Percentiles rank a stretch among this genome's conserved stretches.
These are phyloP conservation scores for Pomacea maculata DNA, from an alignment of 1,140 invertebrate species.

Conservation along the genomic window DNA sequence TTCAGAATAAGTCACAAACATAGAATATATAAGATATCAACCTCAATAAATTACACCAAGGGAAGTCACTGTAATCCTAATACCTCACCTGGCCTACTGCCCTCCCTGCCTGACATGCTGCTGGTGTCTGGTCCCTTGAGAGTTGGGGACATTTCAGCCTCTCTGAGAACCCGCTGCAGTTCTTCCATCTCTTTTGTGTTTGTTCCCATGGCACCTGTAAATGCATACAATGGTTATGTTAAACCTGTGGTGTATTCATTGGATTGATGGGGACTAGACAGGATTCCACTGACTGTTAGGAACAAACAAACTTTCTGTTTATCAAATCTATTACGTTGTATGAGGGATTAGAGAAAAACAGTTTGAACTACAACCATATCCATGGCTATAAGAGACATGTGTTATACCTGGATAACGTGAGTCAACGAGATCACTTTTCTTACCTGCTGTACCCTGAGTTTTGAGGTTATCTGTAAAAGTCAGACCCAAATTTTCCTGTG, in stretches of 20 bases:
- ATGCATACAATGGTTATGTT: constrained; percentile 2
- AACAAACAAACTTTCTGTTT: not conserved
- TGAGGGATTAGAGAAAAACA: not conserved
- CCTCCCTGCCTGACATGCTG: constrained; percentile 29
- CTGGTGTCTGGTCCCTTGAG: constrained; percentile 22
- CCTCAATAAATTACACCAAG: not conserved
- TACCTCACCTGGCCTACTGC: constrained; percentile 33
- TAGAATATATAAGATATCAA: not conserved
- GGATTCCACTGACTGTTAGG: not conserved
- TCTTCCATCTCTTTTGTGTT: constrained; percentile 63
- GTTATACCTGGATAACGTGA: not conserved
- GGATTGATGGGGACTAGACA: not conserved
- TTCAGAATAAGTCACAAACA: not conserved
- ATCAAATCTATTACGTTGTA: not conserved
- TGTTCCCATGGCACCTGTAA: constrained; percentile 53
- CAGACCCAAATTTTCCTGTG: constrained; percentile 39
- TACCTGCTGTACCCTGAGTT: constrained; percentile 53
- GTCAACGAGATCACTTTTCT: not conserved
- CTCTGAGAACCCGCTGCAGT: constrained; percentile 52
- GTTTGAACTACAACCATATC: not conserved
- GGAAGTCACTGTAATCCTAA: not conserved
- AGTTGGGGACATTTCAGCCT: constrained; percentile 50
- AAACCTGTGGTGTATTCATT: not conserved
- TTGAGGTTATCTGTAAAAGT: constrained; percentile 47
- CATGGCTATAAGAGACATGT: no score